Evolutionary conservation across 2,113 vertebrate genomes (phyloP).

Genomic region (Pao palembangensis): DNA sequence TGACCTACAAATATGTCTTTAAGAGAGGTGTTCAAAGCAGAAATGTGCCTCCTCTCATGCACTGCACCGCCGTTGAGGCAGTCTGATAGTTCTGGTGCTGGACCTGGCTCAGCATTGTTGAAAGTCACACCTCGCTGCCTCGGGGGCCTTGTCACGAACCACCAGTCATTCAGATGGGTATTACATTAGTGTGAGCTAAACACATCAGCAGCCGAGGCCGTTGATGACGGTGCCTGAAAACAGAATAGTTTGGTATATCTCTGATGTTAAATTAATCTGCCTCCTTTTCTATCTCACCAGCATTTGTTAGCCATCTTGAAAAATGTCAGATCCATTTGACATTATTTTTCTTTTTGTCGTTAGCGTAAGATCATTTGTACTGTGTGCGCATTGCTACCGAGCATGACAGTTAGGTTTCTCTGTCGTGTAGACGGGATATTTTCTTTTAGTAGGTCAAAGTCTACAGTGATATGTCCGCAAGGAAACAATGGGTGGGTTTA

Average conservation of each 20-base stretch:
- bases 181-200: conserved; percentile 3
- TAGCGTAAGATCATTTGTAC: background rate
- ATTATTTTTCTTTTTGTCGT: background rate
- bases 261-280: background rate
- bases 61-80: background rate
- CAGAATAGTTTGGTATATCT: background rate
- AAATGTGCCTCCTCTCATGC: too few species aligned
- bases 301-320: conserved; percentile 25
- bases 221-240: background rate
- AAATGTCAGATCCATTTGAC: conserved; percentile 1
- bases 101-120: conserved; percentile 23
- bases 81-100: conserved; percentile 36
- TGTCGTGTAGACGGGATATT: background rate
- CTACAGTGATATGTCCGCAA: background rate
- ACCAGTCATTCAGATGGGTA: background rate
- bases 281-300: conserved; percentile 17
- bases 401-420: background rate
- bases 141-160: conserved; percentile 19
- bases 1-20: too few species aligned
- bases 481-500: background rate
- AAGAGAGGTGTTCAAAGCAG: too few species aligned
- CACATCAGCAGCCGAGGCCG: conserved; percentile 9
- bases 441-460: background rate
- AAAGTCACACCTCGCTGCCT: conserved; percentile 2
- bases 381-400: background rate